Conservation (phyloP, 1,140 invertebrate species). For the Agrilus planipennis region DNA sequence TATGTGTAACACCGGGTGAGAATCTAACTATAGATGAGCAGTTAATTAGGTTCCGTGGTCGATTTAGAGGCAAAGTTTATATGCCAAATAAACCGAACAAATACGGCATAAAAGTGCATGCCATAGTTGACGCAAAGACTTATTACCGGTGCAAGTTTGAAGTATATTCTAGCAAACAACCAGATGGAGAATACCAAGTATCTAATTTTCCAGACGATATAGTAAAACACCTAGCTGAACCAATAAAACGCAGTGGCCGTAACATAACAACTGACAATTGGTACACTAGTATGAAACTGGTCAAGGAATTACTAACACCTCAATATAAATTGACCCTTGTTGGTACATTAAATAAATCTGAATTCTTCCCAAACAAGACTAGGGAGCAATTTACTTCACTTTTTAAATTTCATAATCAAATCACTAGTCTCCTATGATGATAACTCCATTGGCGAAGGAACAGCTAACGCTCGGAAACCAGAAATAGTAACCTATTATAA, state of each 20-base stretch:
- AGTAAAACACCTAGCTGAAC: constrained; percentile 2
- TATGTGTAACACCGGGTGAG: too few relatives aligned
- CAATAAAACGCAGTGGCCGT: constrained; percentile 1
- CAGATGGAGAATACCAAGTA: constrained; percentile 11
- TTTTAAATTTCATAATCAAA: background rate
- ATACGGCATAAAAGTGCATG: constrained; percentile 17
- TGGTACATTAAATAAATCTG: constrained; percentile 1
- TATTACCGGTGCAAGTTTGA: constrained; percentile 18
- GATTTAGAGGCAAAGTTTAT: too few relatives aligned
- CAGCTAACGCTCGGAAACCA: background rate
- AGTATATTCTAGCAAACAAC: constrained; percentile 24
- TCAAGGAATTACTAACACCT: constrained; percentile 2
- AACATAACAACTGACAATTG: too few relatives aligned
- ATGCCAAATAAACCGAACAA: constrained; percentile 8
- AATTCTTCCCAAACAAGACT: background rate
- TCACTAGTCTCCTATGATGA: background rate
- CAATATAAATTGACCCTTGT: constrained; percentile 1
- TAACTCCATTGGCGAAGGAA: background rate
- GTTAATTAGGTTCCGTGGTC: too few relatives aligned
- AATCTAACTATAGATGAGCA: too few relatives aligned
- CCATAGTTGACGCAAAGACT: constrained; percentile 16
- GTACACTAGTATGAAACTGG: constrained; percentile 10
- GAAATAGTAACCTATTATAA: constrained; percentile 6
- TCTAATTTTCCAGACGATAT: background rate
- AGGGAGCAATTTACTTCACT: background rate